A percentile compares a stretch with the other conserved stretches of the same genome.
phyloP scores from a whole-genome alignment of 2,797 vertebrate species.

The Loris lydekkerianus region DNA sequence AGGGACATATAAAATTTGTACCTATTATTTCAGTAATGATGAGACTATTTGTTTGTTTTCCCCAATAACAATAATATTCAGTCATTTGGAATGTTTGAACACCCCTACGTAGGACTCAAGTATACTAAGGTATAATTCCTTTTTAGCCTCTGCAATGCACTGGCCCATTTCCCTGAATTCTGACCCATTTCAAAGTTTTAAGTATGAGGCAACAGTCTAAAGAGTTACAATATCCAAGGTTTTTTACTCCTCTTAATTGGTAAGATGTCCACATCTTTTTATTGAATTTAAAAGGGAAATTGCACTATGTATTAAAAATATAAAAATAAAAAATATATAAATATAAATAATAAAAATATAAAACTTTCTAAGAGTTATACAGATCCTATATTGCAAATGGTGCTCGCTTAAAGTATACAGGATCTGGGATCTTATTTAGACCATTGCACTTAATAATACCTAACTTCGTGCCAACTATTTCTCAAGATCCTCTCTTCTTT shows the following conservation, averaged over 20 bases:
- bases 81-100: not conserved
- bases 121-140: not conserved
- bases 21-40: not conserved
- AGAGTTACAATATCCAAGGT: not conserved
- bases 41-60: not conserved
- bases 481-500: not conserved
- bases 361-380: not conserved
- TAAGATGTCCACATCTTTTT: not conserved
- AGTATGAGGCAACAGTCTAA: not conserved
- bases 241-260: not conserved
- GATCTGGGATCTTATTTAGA: not conserved
- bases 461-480: not conserved
- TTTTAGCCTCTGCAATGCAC: not conserved
- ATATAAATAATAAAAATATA: not conserved
- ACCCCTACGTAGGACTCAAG: not conserved
- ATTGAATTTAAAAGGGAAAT: not conserved
- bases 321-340: not conserved
- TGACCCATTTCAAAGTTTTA: not conserved
- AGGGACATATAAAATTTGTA: not conserved
- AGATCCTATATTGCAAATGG: not conserved
- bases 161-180: not conserved
- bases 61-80: not conserved
- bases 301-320: not conserved
- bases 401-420: not conserved
- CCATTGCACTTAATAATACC: not conserved